phyloP scores from a whole-genome alignment of 2,113 vertebrate species.

The Nyctibius bracteatus region DNA sequence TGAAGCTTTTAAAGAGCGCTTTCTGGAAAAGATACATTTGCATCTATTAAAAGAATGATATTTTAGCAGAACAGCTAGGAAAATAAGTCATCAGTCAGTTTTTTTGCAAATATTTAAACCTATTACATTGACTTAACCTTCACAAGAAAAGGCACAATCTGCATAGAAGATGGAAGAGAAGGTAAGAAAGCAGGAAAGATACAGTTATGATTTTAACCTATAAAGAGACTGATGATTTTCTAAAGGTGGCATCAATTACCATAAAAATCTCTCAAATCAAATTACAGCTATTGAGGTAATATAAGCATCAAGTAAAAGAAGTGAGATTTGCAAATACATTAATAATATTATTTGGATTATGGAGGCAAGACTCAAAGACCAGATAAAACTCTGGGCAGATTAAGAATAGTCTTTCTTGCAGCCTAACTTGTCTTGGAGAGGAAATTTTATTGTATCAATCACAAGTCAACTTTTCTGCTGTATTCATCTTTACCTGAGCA shows the following conservation, averaged over 20 bases:
- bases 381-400: not conserved
- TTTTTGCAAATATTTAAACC: not conserved
- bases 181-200: not conserved
- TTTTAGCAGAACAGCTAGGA: not conserved
- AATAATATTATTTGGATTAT: not conserved
- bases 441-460: not conserved
- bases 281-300: not conserved
- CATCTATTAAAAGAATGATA: not conserved
- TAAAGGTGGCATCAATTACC: not conserved
- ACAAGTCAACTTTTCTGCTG: not conserved
- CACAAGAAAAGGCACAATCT: not conserved
- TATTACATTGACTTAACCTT: not conserved
- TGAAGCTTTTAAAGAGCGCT: not conserved
- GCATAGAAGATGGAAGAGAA: not conserved
- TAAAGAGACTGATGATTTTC: not conserved
- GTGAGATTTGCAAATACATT: not conserved
- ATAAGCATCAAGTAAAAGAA: not conserved
- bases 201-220: not conserved
- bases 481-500: not conserved
- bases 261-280: not conserved
- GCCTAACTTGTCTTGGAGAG: not conserved
- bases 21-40: not conserved
- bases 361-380: not conserved
- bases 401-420: not conserved
- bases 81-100: not conserved